Percentiles rank a stretch among this genome's conserved stretches.
Conservation (phyloP, 30 jellyfish, hydroid and myxozoan genomes). For the Nemopilema nomurai region DNA sequence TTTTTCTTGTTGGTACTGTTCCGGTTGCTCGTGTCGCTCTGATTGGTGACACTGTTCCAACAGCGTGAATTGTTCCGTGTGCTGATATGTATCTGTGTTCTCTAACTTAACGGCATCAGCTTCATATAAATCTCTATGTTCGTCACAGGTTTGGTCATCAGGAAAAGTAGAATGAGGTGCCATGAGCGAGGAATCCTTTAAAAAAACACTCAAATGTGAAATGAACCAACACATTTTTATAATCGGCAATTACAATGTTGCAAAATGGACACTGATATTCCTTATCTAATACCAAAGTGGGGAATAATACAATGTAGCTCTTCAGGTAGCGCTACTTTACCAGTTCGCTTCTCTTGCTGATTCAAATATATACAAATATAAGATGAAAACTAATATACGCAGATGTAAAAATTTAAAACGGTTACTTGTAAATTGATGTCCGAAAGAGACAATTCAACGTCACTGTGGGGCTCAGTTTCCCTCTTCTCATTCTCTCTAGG, state of each 20-base stretch:
- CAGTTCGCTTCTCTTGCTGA: no score
- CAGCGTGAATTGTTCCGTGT: neutral
- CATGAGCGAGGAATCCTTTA: neutral
- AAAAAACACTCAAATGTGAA: neutral
- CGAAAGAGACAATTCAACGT: neutral
- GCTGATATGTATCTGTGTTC: neutral
- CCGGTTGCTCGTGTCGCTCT: neutral
- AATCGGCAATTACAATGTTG: no score
- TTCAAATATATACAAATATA: no score
- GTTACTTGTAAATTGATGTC: neutral
- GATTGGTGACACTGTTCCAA: neutral
- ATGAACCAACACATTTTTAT: no score
- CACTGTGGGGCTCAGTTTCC: neutral
- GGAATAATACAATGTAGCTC: no score
- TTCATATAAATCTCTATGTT: neutral
- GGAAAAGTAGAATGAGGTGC: neutral
- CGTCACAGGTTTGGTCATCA: neutral
- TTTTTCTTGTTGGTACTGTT: neutral
- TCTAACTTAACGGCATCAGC: neutral
- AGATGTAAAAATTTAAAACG: no score
- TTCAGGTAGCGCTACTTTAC: no score
- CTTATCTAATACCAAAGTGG: no score
- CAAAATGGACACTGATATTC: no score
- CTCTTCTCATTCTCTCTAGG: no score
- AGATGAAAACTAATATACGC: no score